phyloP scores from a whole-genome alignment of 2,113 vertebrate genomes.

The Boleophthalmus pectinirostris region DNA sequence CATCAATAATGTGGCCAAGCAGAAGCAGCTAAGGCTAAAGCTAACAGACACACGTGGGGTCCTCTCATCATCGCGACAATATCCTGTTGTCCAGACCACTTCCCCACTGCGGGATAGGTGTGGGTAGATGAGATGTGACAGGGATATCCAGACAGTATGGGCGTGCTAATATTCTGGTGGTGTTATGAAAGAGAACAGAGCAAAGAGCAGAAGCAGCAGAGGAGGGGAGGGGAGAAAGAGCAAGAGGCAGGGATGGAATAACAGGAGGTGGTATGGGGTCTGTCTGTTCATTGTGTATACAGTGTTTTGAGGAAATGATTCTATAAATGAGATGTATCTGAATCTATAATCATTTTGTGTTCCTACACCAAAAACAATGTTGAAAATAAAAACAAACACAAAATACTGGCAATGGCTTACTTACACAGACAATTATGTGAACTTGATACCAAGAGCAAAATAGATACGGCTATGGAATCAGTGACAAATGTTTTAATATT shows the following conservation, averaged over 20 bases:
- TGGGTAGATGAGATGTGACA: background rate
- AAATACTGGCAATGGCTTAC: background rate
- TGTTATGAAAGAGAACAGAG: slow-evolving; percentile 56
- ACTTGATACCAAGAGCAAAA: background rate
- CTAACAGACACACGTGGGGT: slow-evolving; percentile 65
- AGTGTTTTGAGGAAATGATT: no score
- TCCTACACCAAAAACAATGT: background rate
- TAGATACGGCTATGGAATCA: background rate
- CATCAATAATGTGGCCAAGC: slow-evolving; percentile 46
- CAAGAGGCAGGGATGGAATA: slow-evolving; percentile 4
- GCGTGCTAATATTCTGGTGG: slow-evolving; percentile 50
- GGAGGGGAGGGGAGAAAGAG: slow-evolving; percentile 13
- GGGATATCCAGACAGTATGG: background rate
- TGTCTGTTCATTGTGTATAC: background rate
- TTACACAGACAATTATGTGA: background rate
- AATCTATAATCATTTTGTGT: background rate
- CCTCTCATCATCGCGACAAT: slow-evolving; percentile 38
- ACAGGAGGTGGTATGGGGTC: background rate
- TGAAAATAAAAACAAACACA: background rate
- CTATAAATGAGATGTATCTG: no score
- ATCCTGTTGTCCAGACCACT: slow-evolving; percentile 33
- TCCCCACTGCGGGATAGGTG: slow-evolving; percentile 13
- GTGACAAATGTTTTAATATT: background rate
- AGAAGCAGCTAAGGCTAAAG: slow-evolving; percentile 52
- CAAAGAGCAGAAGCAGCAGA: slow-evolving; percentile 36